Evolutionary conservation across 2,888 invertebrate genomes (phyloP), one percentile per base, ranked within the genome.

Genomic region (Drosophila eohydei): DNA sequence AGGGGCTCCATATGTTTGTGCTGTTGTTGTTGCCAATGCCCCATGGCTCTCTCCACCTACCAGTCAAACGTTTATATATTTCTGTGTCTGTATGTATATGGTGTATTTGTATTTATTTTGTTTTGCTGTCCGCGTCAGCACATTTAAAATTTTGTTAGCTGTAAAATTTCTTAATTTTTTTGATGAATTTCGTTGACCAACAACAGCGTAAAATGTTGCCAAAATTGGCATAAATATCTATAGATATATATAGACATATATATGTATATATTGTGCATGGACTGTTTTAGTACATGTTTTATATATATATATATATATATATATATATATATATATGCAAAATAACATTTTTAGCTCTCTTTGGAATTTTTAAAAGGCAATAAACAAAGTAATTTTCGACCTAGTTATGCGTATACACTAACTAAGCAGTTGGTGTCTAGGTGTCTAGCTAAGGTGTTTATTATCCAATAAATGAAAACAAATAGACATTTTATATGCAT

Each of bases 121-220:
- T 51, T 59, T 63, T 61, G 28, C 16, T 30, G 36, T 36, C 34
- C 67, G 70, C 88, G 71, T 89, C 88, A 72, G 89, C 74, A 68
- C 69, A 87, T 81, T 86, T 87, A 74, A 85, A 75, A 77, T 75
- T 69, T 87, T 81, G 87, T 84, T 85, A 87, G 82, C 89, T 87
- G 90, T 90, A 90, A 84, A 90, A 74, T 77, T 83, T 81, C 64
- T 83, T 68, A 75, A 90, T 81, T 83, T 79, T 87, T 90, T 75
- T 90, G 88, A 88, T 79, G 89, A 79, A 86, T 90, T 87, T 79
- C 87, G 79, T 75, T 69, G 74, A 55, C 62, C 44, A 71, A 71
- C 52, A 70, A 64, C 55, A 51, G 52, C 40, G 62, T 7, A 9
- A 64, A 41, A 61, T 59, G 16, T 34, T 54, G 36, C 36, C 14